A percentile compares a stretch with the other conserved stretches of the same genome.
These are phyloP conservation scores for Leptarthrus brevirostris DNA, from an alignment of 2,888 invertebrate species.

Conservation along the genomic window DNA sequence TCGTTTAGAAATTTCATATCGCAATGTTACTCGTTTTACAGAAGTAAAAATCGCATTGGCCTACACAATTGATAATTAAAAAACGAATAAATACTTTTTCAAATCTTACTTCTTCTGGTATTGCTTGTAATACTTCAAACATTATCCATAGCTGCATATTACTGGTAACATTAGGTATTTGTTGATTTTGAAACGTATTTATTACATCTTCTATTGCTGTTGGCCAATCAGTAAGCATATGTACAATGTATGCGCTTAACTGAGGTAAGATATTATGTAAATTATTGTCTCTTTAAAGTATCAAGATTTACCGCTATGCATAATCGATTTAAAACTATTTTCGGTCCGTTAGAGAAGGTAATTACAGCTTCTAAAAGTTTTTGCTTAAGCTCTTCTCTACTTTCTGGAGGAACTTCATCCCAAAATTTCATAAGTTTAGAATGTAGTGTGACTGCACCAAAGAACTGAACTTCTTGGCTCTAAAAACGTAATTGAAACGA, in stretches of 20 bases:
- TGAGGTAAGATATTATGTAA: constrained; percentile 61
- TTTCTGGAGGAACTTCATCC: constrained; percentile 85
- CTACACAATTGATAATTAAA: constrained; percentile 52
- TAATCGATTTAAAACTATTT: constrained; percentile 85
- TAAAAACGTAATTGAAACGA: constrained; percentile 4
- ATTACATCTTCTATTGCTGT: constrained; percentile 82
- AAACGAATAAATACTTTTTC: constrained; percentile 29
- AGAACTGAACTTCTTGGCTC: constrained; percentile 92
- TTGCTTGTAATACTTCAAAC: constrained; percentile 84
- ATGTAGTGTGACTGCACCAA: constrained; percentile 90
- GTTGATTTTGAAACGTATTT: constrained; percentile 71
- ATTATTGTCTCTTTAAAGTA: too few relatives aligned
- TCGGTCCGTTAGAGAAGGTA: constrained; percentile 82
- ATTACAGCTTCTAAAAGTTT: constrained; percentile 82
- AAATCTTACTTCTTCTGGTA: constrained; percentile 84
- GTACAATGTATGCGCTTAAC: constrained; percentile 87
- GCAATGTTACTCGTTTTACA: constrained; percentile 62
- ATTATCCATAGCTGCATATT: constrained; percentile 76
- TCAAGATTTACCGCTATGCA: constrained; percentile 82
- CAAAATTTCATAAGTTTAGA: constrained; percentile 89
- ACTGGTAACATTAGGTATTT: constrained; percentile 72
- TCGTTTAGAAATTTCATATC: constrained; percentile 63
- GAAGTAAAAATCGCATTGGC: constrained; percentile 65
- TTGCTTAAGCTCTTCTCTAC: constrained; percentile 80
- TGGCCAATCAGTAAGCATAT: constrained; percentile 70